phyloP scores from a whole-genome alignment of 2,888 invertebrate genomes.

The Deilephila porcellus region DNA sequence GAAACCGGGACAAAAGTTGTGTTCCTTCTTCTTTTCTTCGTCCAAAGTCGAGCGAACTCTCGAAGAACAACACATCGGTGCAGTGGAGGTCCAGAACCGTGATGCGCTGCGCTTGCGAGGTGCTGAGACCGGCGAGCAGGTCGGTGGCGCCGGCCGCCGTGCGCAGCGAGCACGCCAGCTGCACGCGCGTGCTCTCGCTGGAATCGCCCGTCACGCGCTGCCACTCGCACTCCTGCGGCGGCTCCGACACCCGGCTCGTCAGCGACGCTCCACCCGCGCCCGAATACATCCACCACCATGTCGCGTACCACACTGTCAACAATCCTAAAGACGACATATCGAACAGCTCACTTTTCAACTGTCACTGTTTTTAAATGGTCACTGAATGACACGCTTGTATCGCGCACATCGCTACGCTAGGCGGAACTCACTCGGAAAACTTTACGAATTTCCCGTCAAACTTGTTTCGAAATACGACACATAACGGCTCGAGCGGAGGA shows the following conservation, averaged over 20 bases:
- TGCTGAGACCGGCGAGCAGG: conserved; percentile 86
- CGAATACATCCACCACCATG: conserved; percentile 72
- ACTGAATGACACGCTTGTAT: conserved; percentile 70
- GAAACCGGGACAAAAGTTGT: conserved; percentile 86
- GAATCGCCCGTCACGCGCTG: conserved; percentile 82
- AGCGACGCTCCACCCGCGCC: conserved; percentile 75
- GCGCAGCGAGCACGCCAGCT: conserved; percentile 87
- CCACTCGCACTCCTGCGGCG: conserved; percentile 91
- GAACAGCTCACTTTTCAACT: conserved; percentile 77
- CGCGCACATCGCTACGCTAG: conserved; percentile 78
- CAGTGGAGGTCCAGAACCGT: conserved; percentile 88
- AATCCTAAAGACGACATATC: conserved; percentile 80
- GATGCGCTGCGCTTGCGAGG: conserved; percentile 88
- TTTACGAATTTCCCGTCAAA: conserved; percentile 83
- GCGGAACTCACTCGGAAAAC: conserved; percentile 78
- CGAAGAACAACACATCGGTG: conserved; percentile 89
- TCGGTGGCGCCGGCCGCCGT: conserved; percentile 88
- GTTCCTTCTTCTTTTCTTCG: conserved; percentile 81
- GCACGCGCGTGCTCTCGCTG: conserved; percentile 84
- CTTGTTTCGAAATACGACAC: conserved; percentile 82
- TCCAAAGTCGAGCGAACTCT: conserved; percentile 87
- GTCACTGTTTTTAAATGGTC: conserved; percentile 80
- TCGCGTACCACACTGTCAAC: conserved; percentile 71
- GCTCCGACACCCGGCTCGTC: conserved; percentile 85
- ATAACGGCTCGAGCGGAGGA: conserved; percentile 74